Base-by-base conservation (phyloP, 2,888 invertebrate genomes). In the Corythucha ciliata region DNA sequence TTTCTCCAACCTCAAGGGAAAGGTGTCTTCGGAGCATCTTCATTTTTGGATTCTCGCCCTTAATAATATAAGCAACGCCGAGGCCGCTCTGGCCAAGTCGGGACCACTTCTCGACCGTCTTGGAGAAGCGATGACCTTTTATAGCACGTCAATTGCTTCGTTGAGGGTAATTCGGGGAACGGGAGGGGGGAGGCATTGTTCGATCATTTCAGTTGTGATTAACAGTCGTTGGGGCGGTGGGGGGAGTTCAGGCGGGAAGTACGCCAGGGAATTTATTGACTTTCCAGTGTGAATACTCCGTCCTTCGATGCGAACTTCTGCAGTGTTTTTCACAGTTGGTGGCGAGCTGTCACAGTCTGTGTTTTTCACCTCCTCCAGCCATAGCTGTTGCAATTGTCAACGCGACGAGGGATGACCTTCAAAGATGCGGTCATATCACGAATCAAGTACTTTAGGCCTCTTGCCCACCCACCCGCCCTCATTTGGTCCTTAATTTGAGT, bases 301-400 rank as follows among this genome's bases (percentile, higher is more conserved):
- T 79, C 56, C 74, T 90, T 32, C 75, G 92, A 0, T 81, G 81
- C 0, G 79, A 78, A 62, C 81, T 85, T 63, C 71, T 92, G 4
- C 81, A 84, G 57, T 73, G 74, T 50, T 70, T 80, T 52, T 68
- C 74, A 2, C 80, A 81, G 62, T 68, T 83, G 42, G 68, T 80
- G 20, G 75, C 79, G 58, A 80, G 84, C 0, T 87, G 86, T 61
- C 74, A 70, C 58, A 80, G 84, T 53, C 73, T 88, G 32, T 86
- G 87, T 63, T 86, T 91, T 53, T 88, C 90, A 53, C 94, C 93
- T 24, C 91, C 93, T 32, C 91, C 93, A 0, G 92, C 92, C 0
- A 88, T 92, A 50, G 91, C 93, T 0, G 79, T 83, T 2, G 79
- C 84, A 2, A 76, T 86, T 46, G 89, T 89, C 0, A 81, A 83